Evolutionary conservation across 2,113 vertebrate species (phyloP), one percentile per base, ranked within the genome.

Genomic region (Platanista minor): DNA sequence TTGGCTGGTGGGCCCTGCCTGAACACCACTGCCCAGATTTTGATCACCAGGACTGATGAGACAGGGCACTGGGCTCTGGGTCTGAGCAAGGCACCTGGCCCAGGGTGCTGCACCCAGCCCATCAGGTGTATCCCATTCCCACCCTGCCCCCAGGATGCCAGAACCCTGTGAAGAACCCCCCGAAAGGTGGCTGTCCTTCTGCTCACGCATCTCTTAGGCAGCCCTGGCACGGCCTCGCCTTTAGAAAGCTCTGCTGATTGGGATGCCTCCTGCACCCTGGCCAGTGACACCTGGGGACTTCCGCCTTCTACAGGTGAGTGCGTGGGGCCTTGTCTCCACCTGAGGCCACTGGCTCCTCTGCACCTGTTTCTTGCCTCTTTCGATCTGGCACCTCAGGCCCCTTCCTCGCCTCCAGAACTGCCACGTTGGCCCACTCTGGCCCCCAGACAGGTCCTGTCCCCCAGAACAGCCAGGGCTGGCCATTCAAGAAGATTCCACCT

Each of bases 121-220:
- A 4, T 31, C 1, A 41, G 82, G 46, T 1, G 1, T 33, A 27
- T 3, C 15, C 43, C 27, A 52, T 77, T 33, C 33, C 54, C 20
- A 1, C 43, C 77, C 20, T 9, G 3, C 18, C 5, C 4, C 0
- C 0, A 2, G 31, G 29, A 6, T 21, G 3, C 29, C 1, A 0
- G n/a, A 10, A 7, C 21, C 62, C n/a, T 2, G 14, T 23, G 46
- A 18, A 41, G 84, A 12, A 12, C 13, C 14, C 54, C 49, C 69
- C 3, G 0, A 3, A 49, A 8, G 10, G n/a, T 8, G 77, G 67
- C 8, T 6, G 7, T 6, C 29, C 7, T 69, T 8, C 8, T 7
- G 39, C 27, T 2, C 33, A 41, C 5, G 31, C 36, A 3, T 41
- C 67, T 77, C 54, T n/a, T 5, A 33, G n/a, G 75, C 64, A 57